Conservation (phyloP, 2,888 invertebrate genomes). For the Heliconius cydno region DNA sequence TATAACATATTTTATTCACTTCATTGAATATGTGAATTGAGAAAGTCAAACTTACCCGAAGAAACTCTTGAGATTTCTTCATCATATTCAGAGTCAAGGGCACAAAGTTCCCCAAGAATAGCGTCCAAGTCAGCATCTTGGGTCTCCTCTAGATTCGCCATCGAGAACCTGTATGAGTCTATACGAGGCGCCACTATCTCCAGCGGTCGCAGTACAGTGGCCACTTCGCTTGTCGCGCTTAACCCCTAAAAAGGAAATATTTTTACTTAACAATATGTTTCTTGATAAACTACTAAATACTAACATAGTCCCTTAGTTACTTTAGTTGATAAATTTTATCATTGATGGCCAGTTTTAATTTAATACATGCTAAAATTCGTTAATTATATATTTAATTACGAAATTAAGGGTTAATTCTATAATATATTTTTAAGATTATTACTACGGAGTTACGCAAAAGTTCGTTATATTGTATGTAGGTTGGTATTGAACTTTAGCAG, state of each 20-base stretch:
- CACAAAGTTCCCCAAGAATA: constrained; percentile 96
- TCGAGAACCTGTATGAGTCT: constrained; percentile 96
- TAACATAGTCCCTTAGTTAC: background rate
- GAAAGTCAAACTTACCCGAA: constrained; percentile 59
- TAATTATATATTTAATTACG: too few relatives aligned
- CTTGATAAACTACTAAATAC: background rate
- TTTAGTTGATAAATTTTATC: too few relatives aligned
- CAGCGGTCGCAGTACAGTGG: constrained; percentile 85
- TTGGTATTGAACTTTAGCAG: background rate
- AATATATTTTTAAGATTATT: too few relatives aligned
- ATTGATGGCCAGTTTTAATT: background rate
- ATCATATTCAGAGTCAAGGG: constrained; percentile 89
- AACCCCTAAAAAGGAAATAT: constrained; percentile 85
- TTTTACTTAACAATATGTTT: background rate
- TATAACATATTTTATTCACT: background rate
- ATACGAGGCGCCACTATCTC: constrained; percentile 92
- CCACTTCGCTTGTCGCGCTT: constrained; percentile 79
- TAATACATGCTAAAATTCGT: background rate
- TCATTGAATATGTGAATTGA: background rate
- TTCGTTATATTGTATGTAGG: background rate
- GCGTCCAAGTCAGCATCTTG: constrained; percentile 98
- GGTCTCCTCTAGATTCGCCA: constrained; percentile 97
- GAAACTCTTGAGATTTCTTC: constrained; percentile 81
- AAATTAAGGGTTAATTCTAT: too few relatives aligned
- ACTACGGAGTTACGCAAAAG: too few relatives aligned